These are phyloP conservation scores for Trissolcus basalis DNA, from an alignment of 1,140 invertebrate species.

Conservation along the genomic window DNA sequence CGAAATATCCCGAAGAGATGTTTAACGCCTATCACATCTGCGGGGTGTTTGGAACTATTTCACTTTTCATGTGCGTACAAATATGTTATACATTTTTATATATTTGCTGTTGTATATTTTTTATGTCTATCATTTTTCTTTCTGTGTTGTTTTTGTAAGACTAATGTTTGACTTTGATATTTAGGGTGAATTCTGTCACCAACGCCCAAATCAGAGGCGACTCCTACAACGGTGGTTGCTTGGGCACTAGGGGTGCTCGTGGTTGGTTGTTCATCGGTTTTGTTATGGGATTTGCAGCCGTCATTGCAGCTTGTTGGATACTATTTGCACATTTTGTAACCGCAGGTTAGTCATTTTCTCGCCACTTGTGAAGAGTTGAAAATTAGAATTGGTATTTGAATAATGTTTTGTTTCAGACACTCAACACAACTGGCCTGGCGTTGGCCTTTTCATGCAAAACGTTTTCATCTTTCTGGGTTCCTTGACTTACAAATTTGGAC, in stretches of 20 bases:
- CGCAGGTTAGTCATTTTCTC: conserved; percentile 15
- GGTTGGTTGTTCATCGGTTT: conserved; percentile 98
- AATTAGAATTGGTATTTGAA: too few relatives aligned
- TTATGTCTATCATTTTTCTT: too few relatives aligned
- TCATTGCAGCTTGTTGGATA: conserved; percentile 97
- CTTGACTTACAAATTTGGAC: conserved; percentile 94
- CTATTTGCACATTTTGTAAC: conserved; percentile 88
- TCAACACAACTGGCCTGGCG: conserved; percentile 85
- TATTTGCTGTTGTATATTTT: too few relatives aligned
- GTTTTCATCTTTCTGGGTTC: conserved; percentile 95
- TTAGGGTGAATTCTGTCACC: conserved; percentile 95
- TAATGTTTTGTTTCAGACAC: conserved; percentile 62
- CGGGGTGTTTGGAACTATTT: conserved; percentile 94
- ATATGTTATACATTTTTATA: too few relatives aligned
- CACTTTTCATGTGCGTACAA: conserved; percentile 91
- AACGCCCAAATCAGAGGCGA: conserved; percentile 95
- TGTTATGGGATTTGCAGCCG: conserved; percentile 94
- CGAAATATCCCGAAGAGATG: conserved; percentile 85
- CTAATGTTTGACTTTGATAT: background rate
- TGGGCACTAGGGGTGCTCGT: conserved; percentile 91
- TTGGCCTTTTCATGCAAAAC: conserved; percentile 96
- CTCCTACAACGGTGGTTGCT: conserved; percentile 89
- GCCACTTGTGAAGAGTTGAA: too few relatives aligned
- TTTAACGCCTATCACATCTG: conserved; percentile 91
- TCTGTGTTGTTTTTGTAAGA: too few relatives aligned